Percentiles rank a stretch among this genome's conserved stretches.
These are phyloP conservation scores for Chymomyza procnemis DNA, from an alignment of 2,888 invertebrate genomes.

Conservation along the genomic window DNA sequence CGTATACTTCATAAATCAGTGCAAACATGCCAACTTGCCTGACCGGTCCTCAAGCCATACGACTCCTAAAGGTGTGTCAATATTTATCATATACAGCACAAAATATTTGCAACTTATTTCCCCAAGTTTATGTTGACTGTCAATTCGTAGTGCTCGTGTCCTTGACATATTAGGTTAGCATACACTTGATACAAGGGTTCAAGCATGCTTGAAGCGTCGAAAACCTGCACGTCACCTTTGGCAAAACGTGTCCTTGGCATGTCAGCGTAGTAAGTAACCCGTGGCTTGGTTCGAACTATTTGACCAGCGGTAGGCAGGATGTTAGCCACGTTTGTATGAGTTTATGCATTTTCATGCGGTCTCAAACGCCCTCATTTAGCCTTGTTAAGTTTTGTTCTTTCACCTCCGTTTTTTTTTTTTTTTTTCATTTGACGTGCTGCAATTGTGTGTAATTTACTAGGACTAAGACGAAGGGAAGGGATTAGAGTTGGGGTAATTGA, in stretches of 20 bases:
- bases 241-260: constrained; percentile 42
- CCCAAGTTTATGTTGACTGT: neutral
- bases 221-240: neutral
- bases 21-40: constrained; percentile 39
- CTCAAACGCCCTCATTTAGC: neutral
- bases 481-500: constrained; percentile 48
- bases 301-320: neutral
- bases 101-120: constrained; percentile 52
- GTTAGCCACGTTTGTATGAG: neutral
- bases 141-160: neutral
- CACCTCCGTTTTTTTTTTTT: constrained; percentile 27
- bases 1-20: constrained; percentile 29
- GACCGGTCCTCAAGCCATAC: constrained; percentile 21
- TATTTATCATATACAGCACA: constrained; percentile 39
- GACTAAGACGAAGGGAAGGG: constrained; percentile 8
- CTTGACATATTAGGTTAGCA: too few species aligned
- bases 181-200: neutral
- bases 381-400: neutral
- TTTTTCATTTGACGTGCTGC: constrained; percentile 34
- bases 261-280: constrained; percentile 23
- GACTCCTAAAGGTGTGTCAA: constrained; percentile 39
- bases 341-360: neutral
- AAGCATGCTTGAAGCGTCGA: neutral
- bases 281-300: neutral
- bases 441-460: constrained; percentile 40